phyloP scores from a whole-genome alignment of 2,888 invertebrate species.

The Melieria picta region DNA sequence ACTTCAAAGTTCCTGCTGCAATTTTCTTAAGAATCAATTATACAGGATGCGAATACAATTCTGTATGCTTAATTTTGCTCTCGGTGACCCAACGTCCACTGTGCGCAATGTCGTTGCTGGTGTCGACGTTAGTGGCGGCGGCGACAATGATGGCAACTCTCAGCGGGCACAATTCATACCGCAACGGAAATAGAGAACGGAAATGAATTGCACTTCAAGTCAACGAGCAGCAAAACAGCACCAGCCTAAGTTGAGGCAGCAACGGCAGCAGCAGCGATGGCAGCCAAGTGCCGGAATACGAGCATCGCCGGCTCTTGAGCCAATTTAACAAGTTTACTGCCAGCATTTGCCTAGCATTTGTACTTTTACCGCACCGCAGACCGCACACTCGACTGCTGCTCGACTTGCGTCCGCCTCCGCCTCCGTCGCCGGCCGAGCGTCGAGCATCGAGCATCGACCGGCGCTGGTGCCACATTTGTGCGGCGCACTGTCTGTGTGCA shows the following conservation, averaged over 20 bases:
- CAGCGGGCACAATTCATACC: constrained; percentile 40
- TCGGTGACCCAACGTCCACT: too few species aligned
- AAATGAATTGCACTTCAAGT: constrained; percentile 58
- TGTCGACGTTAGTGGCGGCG: background rate
- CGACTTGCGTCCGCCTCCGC: too few species aligned
- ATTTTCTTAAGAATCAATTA: too few species aligned
- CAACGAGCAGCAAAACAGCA: constrained; percentile 34
- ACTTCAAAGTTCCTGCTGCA: too few species aligned
- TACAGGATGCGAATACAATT: too few species aligned
- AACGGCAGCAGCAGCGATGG: too few species aligned
- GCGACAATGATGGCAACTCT: background rate
- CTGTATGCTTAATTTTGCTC: too few species aligned
- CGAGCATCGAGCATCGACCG: background rate
- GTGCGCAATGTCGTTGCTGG: background rate
- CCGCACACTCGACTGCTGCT: background rate
- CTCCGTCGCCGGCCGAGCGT: too few species aligned
- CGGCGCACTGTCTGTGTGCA: background rate
- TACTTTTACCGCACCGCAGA: background rate
- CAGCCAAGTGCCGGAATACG: background rate
- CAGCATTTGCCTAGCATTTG: constrained; percentile 17
- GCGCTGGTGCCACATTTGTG: background rate
- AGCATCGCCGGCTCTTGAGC: constrained; percentile 32
- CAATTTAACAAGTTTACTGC: constrained; percentile 26
- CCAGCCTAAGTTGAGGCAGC: too few species aligned
- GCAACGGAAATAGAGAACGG: constrained; percentile 55